Evolutionary conservation across 1,140 invertebrate genomes (phyloP).

Genomic region (Drosophila lacteicornis): DNA sequence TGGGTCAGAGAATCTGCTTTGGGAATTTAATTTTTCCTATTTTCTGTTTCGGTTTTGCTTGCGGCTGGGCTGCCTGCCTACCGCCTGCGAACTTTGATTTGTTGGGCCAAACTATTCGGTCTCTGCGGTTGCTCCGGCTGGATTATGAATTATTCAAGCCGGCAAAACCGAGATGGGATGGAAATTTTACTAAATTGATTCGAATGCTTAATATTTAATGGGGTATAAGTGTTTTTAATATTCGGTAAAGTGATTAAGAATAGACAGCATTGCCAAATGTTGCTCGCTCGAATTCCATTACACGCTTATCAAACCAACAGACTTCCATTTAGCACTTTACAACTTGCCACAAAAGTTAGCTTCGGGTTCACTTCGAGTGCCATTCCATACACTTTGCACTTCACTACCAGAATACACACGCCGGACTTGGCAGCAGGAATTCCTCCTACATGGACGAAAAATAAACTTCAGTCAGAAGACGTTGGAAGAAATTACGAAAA

Average conservation of each 20-base stretch:
- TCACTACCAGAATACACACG: constrained; percentile 8
- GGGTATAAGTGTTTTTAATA: constrained; percentile 40
- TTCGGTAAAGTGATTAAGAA: constrained; percentile 24
- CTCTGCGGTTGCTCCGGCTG: constrained; percentile 23
- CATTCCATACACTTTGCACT: constrained; percentile 38
- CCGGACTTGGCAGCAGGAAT: constrained; percentile 18
- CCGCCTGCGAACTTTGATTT: constrained; percentile 38
- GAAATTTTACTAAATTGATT: constrained; percentile 36
- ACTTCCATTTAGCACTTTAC: constrained; percentile 61
- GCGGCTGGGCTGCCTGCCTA: neutral
- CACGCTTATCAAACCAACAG: constrained; percentile 49
- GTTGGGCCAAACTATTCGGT: constrained; percentile 40
- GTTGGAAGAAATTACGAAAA: constrained; percentile 30
- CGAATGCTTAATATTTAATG: constrained; percentile 42
- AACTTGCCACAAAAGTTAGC: constrained; percentile 49
- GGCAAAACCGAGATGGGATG: constrained; percentile 4
- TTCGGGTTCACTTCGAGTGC: constrained; percentile 45
- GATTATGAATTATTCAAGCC: constrained; percentile 55
- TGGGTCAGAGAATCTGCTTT: constrained; percentile 11
- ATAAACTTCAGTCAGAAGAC: constrained; percentile 27
- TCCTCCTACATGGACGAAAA: constrained; percentile 25
- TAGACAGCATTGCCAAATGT: neutral
- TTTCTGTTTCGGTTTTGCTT: constrained; percentile 28
- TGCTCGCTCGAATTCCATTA: constrained; percentile 34
- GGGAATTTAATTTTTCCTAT: constrained; percentile 40